These are phyloP conservation scores for Characodon lateralis DNA, from an alignment of 2,797 vertebrate species.

Conservation along the genomic window DNA sequence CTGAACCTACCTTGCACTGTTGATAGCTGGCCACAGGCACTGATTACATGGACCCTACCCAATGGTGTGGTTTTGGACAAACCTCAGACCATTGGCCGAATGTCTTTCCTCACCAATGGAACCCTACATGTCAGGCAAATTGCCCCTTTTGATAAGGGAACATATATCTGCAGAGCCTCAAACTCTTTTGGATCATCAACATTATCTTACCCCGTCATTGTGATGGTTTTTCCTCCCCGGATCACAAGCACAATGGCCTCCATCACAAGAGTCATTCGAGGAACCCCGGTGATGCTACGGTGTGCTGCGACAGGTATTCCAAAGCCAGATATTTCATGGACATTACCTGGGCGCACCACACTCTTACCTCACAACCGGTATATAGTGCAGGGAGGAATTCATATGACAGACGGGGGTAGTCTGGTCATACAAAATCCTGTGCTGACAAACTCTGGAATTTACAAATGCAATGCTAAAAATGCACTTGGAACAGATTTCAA, in stretches of 20 bases:
- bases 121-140: slow-evolving; percentile 79
- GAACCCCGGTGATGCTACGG: slow-evolving; percentile 72
- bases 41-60: slow-evolving; percentile 81
- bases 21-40: slow-evolving; percentile 80
- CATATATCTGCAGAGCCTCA: slow-evolving; percentile 80
- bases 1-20: slow-evolving; percentile 79
- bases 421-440: slow-evolving; percentile 80
- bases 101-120: slow-evolving; percentile 75
- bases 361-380: slow-evolving; percentile 79
- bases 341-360: slow-evolving; percentile 82
- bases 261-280: slow-evolving; percentile 74
- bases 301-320: slow-evolving; percentile 79
- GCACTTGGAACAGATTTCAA: slow-evolving; percentile 84
- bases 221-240: slow-evolving; percentile 81
- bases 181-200: slow-evolving; percentile 80
- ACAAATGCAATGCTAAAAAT: slow-evolving; percentile 85
- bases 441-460: slow-evolving; percentile 84
- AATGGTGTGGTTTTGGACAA: slow-evolving; percentile 80
- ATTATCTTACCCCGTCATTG: slow-evolving; percentile 78
- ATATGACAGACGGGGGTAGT: slow-evolving; percentile 81
- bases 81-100: slow-evolving; percentile 74
- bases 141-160: slow-evolving; percentile 80
- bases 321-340: slow-evolving; percentile 86
- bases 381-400: slow-evolving; percentile 75
- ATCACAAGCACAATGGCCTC: slow-evolving; percentile 75